Evolutionary conservation across 1,140 invertebrate species (phyloP).

Genomic region (Dinothrombium tinctorium): DNA sequence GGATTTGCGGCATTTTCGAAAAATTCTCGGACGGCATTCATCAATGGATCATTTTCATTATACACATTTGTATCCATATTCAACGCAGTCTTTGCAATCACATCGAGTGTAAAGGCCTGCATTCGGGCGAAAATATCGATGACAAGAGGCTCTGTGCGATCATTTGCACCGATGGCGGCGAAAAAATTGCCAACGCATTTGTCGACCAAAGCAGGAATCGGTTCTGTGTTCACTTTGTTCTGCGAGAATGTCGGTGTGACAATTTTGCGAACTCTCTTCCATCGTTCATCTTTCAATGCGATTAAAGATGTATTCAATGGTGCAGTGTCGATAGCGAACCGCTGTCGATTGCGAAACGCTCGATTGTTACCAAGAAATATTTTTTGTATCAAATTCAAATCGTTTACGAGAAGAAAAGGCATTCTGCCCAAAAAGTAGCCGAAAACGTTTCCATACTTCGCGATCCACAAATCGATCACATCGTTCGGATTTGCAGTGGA

Average conservation of each 20-base stretch:
- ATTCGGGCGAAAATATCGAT: background rate
- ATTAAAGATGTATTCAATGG: background rate
- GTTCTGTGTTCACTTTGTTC: background rate
- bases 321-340: background rate
- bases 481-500: background rate
- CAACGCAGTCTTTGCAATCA: slow-evolving; percentile 12
- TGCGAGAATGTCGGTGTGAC: background rate
- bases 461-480: slow-evolving; percentile 16
- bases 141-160: slow-evolving; percentile 9
- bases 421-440: slow-evolving; percentile 20
- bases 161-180: background rate
- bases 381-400: slow-evolving; percentile 20
- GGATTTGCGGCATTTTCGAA: slow-evolving; percentile 18
- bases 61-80: slow-evolving; percentile 16
- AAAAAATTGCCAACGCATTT: background rate
- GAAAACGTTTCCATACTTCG: slow-evolving; percentile 19
- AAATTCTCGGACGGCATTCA: slow-evolving; percentile 19
- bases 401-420: slow-evolving; percentile 19
- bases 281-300: background rate
- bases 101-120: background rate
- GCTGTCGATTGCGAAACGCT: slow-evolving; percentile 15
- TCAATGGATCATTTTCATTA: background rate
- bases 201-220: background rate
- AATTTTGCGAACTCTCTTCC: background rate
- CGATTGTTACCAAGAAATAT: slow-evolving; percentile 14